Percentiles rank a stretch among this genome's conserved stretches.
phyloP scores from a whole-genome alignment of 2,113 vertebrate species.

The Oxyruncus cristatus region DNA sequence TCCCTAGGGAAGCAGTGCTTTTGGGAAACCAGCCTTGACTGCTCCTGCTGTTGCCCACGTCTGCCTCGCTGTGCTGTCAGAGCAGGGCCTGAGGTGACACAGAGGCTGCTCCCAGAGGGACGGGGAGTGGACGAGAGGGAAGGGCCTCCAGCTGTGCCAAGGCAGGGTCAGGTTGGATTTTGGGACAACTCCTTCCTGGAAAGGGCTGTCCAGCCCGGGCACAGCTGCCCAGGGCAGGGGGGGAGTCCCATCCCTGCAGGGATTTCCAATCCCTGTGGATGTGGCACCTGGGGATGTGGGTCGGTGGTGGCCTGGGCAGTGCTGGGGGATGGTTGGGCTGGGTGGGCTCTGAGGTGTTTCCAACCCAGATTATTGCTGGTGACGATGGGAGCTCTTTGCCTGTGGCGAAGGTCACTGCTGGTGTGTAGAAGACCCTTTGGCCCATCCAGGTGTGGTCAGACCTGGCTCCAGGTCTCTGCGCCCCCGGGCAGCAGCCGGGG shows the following conservation, averaged over 20 bases:
- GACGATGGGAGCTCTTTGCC: rapidly evolving
- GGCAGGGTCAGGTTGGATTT: background rate
- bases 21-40: background rate
- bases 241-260: background rate
- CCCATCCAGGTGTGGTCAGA: background rate
- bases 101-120: background rate
- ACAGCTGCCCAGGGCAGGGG: background rate
- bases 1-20: rapidly evolving
- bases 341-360: background rate
- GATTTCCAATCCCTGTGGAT: background rate
- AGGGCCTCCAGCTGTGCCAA: background rate
- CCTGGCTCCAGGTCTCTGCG: background rate
- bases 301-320: background rate
- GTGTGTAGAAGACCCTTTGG: background rate
- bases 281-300: background rate
- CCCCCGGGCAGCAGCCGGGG: background rate
- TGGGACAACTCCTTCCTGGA: background rate
- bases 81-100: background rate
- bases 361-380: background rate
- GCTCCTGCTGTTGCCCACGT: no score
- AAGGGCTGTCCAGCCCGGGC: background rate
- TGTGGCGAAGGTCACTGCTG: background rate
- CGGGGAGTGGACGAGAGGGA: background rate
- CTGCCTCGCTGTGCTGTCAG: rapidly evolving
- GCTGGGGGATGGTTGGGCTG: background rate